These are phyloP conservation scores for Heliconius himera DNA, from an alignment of 1,140 invertebrate genomes.

Conservation along the genomic window DNA sequence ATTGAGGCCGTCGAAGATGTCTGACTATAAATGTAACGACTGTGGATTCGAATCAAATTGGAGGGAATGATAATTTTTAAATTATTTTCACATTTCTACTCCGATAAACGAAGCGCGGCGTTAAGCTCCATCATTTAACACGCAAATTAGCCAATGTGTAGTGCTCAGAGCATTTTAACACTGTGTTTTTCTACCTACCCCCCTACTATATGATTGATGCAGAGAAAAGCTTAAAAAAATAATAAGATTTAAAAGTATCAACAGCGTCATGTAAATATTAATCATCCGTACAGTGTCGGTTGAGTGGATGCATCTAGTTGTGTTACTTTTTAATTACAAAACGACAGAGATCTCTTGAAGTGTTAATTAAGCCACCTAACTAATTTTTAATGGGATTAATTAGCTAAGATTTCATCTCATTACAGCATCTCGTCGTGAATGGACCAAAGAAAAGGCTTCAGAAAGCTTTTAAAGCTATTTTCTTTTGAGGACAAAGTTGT, in stretches of 20 bases:
- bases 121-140: too few relatives aligned
- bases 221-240: not conserved
- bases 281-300: constrained; percentile 40
- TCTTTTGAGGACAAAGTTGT: not conserved
- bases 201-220: too few relatives aligned
- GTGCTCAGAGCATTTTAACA: too few relatives aligned
- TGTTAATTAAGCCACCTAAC: not conserved
- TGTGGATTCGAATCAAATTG: too few relatives aligned
- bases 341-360: not conserved
- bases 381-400: not conserved
- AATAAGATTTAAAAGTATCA: constrained; percentile 12
- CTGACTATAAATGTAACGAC: too few relatives aligned
- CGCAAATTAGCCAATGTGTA: too few relatives aligned
- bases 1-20: too few relatives aligned
- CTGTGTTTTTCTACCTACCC: too few relatives aligned
- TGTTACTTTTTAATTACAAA: constrained; percentile 59
- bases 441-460: not conserved
- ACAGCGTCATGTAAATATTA: constrained; percentile 49
- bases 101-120: too few relatives aligned
- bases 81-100: too few relatives aligned
- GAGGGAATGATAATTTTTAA: too few relatives aligned
- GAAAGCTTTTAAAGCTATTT: not conserved
- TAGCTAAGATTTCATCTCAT: constrained; percentile 12
- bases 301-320: constrained; percentile 32
- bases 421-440: not conserved